Conservation (phyloP, 92 coral and sea anemone genomes). For the Scolanthus callimorphus region DNA sequence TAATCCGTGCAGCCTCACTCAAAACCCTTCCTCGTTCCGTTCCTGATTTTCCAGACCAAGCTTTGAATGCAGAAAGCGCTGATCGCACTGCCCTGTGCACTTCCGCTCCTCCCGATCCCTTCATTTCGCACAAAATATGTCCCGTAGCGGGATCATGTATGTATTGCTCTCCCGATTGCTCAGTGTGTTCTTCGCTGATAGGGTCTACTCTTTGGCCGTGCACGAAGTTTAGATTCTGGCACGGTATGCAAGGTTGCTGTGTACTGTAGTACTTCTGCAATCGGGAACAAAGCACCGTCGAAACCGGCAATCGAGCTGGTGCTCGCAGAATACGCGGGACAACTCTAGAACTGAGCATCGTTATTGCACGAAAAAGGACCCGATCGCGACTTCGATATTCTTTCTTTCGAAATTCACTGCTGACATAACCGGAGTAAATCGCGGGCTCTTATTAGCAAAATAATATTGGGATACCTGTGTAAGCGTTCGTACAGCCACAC, state of each 20-base stretch:
- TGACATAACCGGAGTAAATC: too few species aligned
- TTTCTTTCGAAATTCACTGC: too few species aligned
- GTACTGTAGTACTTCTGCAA: too few species aligned
- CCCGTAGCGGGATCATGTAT: constrained; percentile 86
- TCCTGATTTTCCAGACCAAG: constrained; percentile 81
- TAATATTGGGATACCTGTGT: too few species aligned
- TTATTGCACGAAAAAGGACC: too few species aligned
- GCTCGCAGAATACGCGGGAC: too few species aligned
- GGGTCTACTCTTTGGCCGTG: constrained; percentile 79
- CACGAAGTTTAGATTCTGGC: constrained; percentile 62
- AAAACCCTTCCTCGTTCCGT: constrained; percentile 73
- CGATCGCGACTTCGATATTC: too few species aligned
- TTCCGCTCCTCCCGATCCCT: constrained; percentile 77
- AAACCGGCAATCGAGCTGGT: too few species aligned
- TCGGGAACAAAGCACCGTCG: too few species aligned
- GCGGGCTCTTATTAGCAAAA: too few species aligned
- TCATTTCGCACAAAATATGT: constrained; percentile 63
- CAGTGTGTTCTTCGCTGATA: constrained; percentile 52
- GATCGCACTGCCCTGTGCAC: constrained; percentile 70
- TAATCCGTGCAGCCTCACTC: constrained; percentile 64
- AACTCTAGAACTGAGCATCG: too few species aligned
- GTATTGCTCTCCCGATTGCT: constrained; percentile 34
- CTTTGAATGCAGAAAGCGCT: constrained; percentile 60
- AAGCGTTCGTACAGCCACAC: too few species aligned
- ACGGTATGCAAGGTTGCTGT: neutral